A percentile compares a stretch with the other conserved stretches of the same genome.
Evolutionary conservation across 2,797 vertebrate genomes (phyloP).

Genomic region (Enteromius viviparus): DNA sequence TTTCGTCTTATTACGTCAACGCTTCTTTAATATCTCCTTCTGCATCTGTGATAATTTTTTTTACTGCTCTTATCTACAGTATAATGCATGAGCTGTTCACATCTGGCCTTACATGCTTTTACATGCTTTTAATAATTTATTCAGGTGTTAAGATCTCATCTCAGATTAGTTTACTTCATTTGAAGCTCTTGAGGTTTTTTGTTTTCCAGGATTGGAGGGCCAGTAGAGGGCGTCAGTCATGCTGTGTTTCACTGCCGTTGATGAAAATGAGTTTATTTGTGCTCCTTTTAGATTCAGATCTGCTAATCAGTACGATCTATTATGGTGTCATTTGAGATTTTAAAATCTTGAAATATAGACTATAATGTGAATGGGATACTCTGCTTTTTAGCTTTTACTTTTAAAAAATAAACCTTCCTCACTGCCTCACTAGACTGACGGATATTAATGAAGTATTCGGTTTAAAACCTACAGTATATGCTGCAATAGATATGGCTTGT

Average conservation of each 20-base stretch:
- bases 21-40: not conserved
- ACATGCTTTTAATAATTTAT: not conserved
- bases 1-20: not conserved
- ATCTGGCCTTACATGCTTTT: not conserved
- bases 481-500: not conserved
- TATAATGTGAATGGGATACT: not conserved
- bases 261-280: not conserved
- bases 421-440: not conserved
- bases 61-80: not conserved
- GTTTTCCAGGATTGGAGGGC: not conserved
- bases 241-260: not conserved
- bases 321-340: not conserved
- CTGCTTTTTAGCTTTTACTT: not conserved
- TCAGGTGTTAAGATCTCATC: not conserved
- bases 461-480: not conserved
- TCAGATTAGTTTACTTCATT: not conserved
- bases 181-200: not conserved
- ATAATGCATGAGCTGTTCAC: not conserved
- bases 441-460: not conserved
- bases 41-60: not conserved
- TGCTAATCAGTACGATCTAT: not conserved
- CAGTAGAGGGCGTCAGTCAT: slow-evolving; percentile 26
- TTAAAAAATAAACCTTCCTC: not conserved
- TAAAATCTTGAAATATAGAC: not conserved
- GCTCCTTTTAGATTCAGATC: not conserved